Evolutionary conservation across 2,113 vertebrate species (phyloP), one percentile per base, ranked within the genome.

Genomic region (Neogale vison): DNA sequence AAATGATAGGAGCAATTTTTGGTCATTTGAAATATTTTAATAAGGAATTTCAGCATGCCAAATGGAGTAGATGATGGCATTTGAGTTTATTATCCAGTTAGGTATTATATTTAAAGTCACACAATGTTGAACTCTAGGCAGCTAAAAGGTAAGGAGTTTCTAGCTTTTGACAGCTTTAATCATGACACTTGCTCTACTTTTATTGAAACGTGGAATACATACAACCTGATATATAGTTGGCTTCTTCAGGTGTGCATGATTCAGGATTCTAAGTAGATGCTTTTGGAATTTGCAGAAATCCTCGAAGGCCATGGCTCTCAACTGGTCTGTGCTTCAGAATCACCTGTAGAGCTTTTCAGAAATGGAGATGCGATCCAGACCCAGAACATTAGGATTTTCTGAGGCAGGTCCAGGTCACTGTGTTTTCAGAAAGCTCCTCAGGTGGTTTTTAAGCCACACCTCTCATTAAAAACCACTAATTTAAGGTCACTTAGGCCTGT

Each of bases 21-120:
- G 86, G 93, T 88, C 88, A 96, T 39, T 61, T 23, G 26, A 83
- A 87, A 34, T 94, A 96, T 90, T 96, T 91, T 90, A 77, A 89
- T 34, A 91, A 95, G 42, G 50, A 90, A 93, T 87, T 90, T 90
- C 24, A 59, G 47, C 89, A 92, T 65, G 52, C 34, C n/a, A 59
- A 88, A 80, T 96, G 80, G 50, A 69, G 55, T 65, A 20, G 94
- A 81, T 47, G 36, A 76, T 86, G 88, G n/a, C 65, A 83, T 92
- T 61, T 36, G 86, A 96, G 76, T 86, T 86, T 80, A 94, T 26
- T 79, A 88, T 36, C 52, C 55, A 65, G 36, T 94, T 67, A 82
- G 36, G 42, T 79, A 34, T 83, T 79, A 14, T 65, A 55, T 55
- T 93, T 90, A 89, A 87, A 95, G 79, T 93, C 88, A 61, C 14